Conservation (phyloP, 2,113 vertebrate species). For the Amazona guildingii region DNA sequence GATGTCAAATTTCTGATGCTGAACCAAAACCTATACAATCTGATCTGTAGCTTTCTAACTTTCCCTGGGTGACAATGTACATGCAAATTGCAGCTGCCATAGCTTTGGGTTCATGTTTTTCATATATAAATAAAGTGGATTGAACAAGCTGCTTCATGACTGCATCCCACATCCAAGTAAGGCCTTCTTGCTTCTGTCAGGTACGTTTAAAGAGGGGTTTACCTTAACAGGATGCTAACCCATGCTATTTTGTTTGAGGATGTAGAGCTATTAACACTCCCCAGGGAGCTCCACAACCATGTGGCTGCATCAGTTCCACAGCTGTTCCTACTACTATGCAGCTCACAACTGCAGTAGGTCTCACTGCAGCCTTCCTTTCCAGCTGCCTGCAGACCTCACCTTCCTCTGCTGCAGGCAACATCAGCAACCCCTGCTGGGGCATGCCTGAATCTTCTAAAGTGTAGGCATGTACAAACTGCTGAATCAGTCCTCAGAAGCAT, state of each 20-base stretch:
- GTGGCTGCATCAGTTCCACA: background rate
- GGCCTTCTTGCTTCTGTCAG: background rate
- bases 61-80: background rate
- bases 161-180: background rate
- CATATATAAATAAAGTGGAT: background rate
- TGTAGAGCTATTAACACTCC: background rate
- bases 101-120: background rate
- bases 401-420: background rate
- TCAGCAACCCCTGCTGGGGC: background rate
- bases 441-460: background rate
- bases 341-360: background rate
- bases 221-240: background rate
- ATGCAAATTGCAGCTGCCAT: background rate
- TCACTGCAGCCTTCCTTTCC: background rate
- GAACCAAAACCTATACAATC: background rate
- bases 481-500: background rate
- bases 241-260: background rate
- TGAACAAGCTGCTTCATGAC: background rate
- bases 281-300: background rate
- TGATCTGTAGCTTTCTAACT: background rate
- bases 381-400: background rate
- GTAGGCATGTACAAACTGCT: background rate
- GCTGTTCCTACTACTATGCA: background rate
- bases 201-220: background rate
- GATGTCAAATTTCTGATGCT: background rate